Evolutionary conservation across 2,888 invertebrate genomes (phyloP).

Genomic region (Tigriopus californicus): DNA sequence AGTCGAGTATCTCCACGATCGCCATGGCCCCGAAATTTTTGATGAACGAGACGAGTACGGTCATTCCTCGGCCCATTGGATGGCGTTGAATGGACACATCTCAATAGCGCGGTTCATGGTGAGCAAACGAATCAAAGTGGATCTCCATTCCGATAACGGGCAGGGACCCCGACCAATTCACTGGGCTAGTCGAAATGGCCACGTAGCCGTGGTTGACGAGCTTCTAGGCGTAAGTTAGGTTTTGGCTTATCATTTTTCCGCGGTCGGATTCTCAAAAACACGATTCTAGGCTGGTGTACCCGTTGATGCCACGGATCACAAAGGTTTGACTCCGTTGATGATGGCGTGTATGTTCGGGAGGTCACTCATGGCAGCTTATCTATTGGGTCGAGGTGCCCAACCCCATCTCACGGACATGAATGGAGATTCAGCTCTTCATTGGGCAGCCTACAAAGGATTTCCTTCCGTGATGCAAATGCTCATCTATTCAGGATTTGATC

Average conservation of each 20-base stretch:
- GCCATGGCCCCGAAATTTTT: slow-evolving; percentile 48
- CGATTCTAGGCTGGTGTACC: slow-evolving; percentile 57
- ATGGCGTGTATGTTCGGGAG: slow-evolving; percentile 83
- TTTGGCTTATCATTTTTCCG: too few relatives aligned
- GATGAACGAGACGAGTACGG: slow-evolving; percentile 73
- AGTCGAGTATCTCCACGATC: slow-evolving; percentile 63
- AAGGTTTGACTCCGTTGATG: slow-evolving; percentile 69
- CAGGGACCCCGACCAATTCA: slow-evolving; percentile 79
- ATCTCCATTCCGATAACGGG: slow-evolving; percentile 65
- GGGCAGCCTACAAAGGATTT: slow-evolving; percentile 78
- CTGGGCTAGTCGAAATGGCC: slow-evolving; percentile 84
- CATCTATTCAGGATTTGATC: slow-evolving; percentile 73
- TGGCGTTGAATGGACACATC: slow-evolving; percentile 70
- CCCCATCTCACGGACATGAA: slow-evolving; percentile 73
- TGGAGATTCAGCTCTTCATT: slow-evolving; percentile 78
- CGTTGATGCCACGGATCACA: slow-evolving; percentile 74
- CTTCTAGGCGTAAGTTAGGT: slow-evolving; percentile 32
- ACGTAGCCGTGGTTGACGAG: slow-evolving; percentile 65
- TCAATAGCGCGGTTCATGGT: slow-evolving; percentile 68
- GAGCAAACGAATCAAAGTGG: slow-evolving; percentile 61
- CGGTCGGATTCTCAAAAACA: too few relatives aligned
- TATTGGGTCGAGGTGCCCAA: slow-evolving; percentile 71
- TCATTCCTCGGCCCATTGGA: slow-evolving; percentile 84
- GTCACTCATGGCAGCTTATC: slow-evolving; percentile 69
- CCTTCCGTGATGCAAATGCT: slow-evolving; percentile 66